Percentiles rank a stretch among this genome's conserved stretches.
Evolutionary conservation across 2,113 vertebrate species (phyloP).

Genomic region (Puma concolor): DNA sequence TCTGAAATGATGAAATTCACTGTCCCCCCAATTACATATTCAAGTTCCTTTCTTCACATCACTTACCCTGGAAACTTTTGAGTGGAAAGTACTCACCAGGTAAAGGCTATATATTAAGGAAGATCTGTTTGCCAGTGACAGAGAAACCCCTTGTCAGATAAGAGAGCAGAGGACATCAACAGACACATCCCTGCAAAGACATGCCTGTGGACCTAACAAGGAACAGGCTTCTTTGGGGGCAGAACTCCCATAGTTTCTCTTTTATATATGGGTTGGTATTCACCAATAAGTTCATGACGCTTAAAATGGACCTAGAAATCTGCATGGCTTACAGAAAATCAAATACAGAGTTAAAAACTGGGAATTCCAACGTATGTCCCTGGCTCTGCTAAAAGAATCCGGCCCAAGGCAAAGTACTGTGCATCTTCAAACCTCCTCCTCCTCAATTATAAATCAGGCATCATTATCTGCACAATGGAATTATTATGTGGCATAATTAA

Average conservation of each 20-base stretch:
- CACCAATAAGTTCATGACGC: not conserved
- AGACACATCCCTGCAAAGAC: not conserved
- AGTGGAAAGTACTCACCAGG: not conserved
- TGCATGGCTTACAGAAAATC: not conserved
- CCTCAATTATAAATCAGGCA: not conserved
- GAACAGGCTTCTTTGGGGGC: not conserved
- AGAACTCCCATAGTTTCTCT: not conserved
- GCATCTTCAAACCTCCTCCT: not conserved
- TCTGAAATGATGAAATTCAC: not conserved
- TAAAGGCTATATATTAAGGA: not conserved
- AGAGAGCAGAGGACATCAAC: not conserved
- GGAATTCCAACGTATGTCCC: not conserved
- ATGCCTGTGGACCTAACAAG: not conserved
- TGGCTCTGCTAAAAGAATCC: not conserved
- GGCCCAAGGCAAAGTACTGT: not conserved
- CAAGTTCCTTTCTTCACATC: not conserved
- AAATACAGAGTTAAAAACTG: not conserved
- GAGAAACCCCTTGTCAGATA: not conserved
- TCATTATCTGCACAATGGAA: not conserved
- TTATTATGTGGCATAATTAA: accelerated
- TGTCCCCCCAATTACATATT: no score
- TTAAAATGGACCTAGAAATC: not conserved
- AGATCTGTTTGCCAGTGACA: not conserved
- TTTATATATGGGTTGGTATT: not conserved
- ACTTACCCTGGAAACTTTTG: not conserved